Base-by-base conservation (phyloP, 2,888 invertebrate species). In the Coleophora flavipennella region DNA sequence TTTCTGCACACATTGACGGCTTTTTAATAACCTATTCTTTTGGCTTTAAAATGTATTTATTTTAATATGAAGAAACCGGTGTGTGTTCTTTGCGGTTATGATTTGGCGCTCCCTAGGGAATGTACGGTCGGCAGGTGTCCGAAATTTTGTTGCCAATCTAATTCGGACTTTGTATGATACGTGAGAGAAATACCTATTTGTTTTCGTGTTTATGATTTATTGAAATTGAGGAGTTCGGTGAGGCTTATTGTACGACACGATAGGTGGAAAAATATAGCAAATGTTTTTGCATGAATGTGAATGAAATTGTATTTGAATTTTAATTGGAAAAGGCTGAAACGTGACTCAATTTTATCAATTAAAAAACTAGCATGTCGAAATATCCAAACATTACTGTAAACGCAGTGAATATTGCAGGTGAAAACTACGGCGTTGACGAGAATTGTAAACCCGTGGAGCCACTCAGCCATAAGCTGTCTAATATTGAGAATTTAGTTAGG, bases 61-160 rank as follows among this genome's bases (percentile, higher is more conserved):
- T 66, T 14, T 55, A 46, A 57, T 51, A 61, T 64, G 78, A 83
- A 84, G 81, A 74, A 79, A 80, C 75, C 74, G 83, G 81, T 84
- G 80, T 84, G 80, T 83, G 70, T 61, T 63, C 56, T 57, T 44
- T 52, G 35, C 52, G 54, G 64, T 56, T 55, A 70, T 68, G 80
- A 80, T 81, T 83, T 83, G 84, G 78, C 84, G 74, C 84, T 74
- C 77, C 76, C 79, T 53, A 64, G 73, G 73, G 76, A 71, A 60
- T 4, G 63, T 75, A 77, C 76, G 75, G 20, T 20, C 20, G 20
- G 6, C 20, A 6, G 6, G 20, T 20, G n/a, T n/a, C n/a, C n/a
- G n/a, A n/a, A n/a, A n/a, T 20, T 20, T 20, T 20, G 6, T 20
- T 4, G 6, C 6, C 20, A 20, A 4, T 20, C 20, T 20, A 20